Percentiles rank a stretch among this genome's conserved stretches.
These are phyloP conservation scores for Glaucopsyche alexis DNA, from an alignment of 2,888 invertebrate genomes.

Conservation along the genomic window DNA sequence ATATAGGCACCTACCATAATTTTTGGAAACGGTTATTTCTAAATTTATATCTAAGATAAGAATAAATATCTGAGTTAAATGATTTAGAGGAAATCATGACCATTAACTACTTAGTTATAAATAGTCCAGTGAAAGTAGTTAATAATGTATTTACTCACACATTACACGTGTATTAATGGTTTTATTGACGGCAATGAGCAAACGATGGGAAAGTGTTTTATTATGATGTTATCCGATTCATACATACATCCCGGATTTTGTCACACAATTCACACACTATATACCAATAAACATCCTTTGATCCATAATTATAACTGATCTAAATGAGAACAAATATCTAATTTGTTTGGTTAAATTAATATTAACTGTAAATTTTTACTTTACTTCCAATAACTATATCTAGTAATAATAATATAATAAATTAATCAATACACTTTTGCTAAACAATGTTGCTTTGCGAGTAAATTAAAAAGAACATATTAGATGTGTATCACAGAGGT, in stretches of 20 bases:
- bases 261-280: slow-evolving; percentile 3
- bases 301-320: neutral
- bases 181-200: neutral
- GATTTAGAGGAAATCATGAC: neutral
- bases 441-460: too few species aligned
- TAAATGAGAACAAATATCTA: neutral
- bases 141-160: slow-evolving; percentile 19
- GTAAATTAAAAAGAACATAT: too few species aligned
- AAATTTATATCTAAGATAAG: neutral
- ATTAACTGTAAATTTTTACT: neutral
- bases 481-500: neutral
- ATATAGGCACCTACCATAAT: neutral
- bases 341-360: neutral
- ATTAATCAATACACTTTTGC: too few species aligned
- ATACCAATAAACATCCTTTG: neutral
- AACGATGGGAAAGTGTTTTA: slow-evolving; percentile 13
- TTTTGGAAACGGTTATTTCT: neutral
- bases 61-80: neutral
- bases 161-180: neutral
- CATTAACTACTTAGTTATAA: neutral
- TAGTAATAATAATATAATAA: neutral
- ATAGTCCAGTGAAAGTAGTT: slow-evolving; percentile 9
- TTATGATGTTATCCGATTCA: slow-evolving; percentile 6
- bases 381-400: neutral
- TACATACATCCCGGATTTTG: slow-evolving; percentile 6